phyloP scores from a whole-genome alignment of 2,888 invertebrate genomes.

The Siphlonurus alternatus region DNA sequence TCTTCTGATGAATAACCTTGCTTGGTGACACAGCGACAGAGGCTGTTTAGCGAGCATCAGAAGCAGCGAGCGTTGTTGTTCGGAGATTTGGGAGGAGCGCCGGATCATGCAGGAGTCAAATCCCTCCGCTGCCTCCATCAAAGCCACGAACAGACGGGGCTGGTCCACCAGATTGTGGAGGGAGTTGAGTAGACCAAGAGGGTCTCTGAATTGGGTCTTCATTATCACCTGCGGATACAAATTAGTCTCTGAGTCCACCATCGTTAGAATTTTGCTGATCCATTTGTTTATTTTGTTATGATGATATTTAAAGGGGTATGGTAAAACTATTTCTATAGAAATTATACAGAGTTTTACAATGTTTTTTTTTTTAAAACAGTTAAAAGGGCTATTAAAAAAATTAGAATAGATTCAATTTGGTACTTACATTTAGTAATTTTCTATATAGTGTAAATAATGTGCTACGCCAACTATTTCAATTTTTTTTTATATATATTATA shows the following conservation, averaged over 20 bases:
- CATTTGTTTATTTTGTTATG: background rate
- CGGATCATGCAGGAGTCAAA: slow-evolving; percentile 68
- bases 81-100: slow-evolving; percentile 45
- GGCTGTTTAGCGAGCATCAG: slow-evolving; percentile 49
- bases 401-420: too few relatives aligned
- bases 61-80: slow-evolving; percentile 44
- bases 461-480: too few relatives aligned
- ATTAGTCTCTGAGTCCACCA: too few relatives aligned
- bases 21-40: slow-evolving; percentile 45
- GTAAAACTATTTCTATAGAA: too few relatives aligned
- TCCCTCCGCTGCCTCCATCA: slow-evolving; percentile 56
- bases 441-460: too few relatives aligned
- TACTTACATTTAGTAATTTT: too few relatives aligned
- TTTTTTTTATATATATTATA: too few relatives aligned
- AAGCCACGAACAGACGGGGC: slow-evolving; percentile 38
- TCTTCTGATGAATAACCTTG: slow-evolving; percentile 39
- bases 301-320: too few relatives aligned
- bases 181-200: slow-evolving; percentile 65
- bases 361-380: too few relatives aligned
- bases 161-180: slow-evolving; percentile 43
- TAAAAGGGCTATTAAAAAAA: too few relatives aligned
- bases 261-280: slow-evolving; percentile 7
- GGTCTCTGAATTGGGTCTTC: slow-evolving; percentile 70
- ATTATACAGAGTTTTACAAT: too few relatives aligned
- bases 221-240: slow-evolving; percentile 44